Conservation (phyloP, 1,140 invertebrate species). For the Pseudomyrmex gracilis region DNA sequence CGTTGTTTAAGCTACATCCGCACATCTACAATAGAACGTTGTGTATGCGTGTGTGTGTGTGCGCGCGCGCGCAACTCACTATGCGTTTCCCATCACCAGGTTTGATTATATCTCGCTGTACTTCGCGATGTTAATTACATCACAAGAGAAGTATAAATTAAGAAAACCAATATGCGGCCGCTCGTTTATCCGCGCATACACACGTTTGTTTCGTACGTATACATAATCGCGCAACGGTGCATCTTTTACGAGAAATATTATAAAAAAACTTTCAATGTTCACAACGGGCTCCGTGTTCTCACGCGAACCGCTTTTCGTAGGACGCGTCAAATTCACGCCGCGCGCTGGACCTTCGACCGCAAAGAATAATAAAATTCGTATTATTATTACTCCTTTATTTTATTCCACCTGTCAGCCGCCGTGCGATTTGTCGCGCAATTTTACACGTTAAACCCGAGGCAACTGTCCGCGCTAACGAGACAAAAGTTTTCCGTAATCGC, state of each 20-base stretch:
- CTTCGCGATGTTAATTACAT: constrained; percentile 16
- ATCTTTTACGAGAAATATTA: neutral
- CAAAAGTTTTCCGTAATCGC: constrained; percentile 37
- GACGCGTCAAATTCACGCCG: constrained; percentile 50
- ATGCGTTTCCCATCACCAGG: neutral
- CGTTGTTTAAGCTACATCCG: constrained; percentile 3
- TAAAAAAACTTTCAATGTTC: neutral
- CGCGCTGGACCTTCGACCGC: constrained; percentile 62
- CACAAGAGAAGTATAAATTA: neutral
- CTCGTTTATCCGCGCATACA: too few relatives aligned
- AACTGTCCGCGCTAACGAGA: constrained; percentile 29
- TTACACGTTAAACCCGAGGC: constrained; percentile 55
- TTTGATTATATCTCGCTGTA: neutral
- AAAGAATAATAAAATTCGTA: constrained; percentile 65
- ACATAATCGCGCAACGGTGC: neutral
- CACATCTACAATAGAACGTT: neutral
- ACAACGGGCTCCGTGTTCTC: constrained; percentile 29
- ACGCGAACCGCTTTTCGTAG: neutral
- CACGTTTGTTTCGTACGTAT: neutral
- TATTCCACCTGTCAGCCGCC: constrained; percentile 43
- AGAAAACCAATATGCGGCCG: neutral
- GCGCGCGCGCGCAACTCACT: neutral
- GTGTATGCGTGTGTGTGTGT: constrained; percentile 22
- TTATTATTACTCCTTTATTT: constrained; percentile 63
- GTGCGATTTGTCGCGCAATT: constrained; percentile 57